These are phyloP conservation scores for Cavia aperea DNA, from an alignment of 2,113 vertebrate species.

Conservation along the genomic window DNA sequence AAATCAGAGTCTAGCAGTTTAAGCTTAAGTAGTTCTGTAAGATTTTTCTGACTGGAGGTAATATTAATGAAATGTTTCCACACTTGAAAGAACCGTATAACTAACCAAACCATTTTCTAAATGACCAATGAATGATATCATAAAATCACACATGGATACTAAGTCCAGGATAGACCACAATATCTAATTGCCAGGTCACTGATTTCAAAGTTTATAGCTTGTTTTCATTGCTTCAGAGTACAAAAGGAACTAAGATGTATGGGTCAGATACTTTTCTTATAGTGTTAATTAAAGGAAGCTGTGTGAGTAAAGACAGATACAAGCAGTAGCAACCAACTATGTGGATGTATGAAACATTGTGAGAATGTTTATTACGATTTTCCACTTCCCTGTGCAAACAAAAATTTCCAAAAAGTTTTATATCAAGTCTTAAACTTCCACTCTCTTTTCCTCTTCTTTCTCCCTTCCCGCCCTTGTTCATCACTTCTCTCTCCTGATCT, in stretches of 20 bases:
- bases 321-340: neutral
- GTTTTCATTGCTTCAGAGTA: neutral
- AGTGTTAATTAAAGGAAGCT: neutral
- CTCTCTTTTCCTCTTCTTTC: neutral
- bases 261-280: neutral
- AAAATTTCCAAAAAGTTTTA: constrained; percentile 3
- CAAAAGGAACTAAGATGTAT: neutral
- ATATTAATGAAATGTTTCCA: constrained; percentile 23
- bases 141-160: neutral
- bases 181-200: neutral
- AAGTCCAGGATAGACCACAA: neutral
- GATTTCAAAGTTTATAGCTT: neutral
- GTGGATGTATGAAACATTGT: neutral
- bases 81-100: constrained; percentile 19
- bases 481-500: neutral
- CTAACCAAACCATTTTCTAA: neutral
- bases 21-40: constrained; percentile 2
- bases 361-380: neutral
- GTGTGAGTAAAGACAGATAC: neutral
- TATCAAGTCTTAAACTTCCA: neutral
- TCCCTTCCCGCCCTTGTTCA: neutral
- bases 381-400: neutral
- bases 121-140: constrained; percentile 31
- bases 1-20: neutral
- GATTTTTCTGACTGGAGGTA: neutral